These are phyloP conservation scores for Xestia sexstrigata DNA, from an alignment of 2,888 invertebrate genomes.

Conservation along the genomic window DNA sequence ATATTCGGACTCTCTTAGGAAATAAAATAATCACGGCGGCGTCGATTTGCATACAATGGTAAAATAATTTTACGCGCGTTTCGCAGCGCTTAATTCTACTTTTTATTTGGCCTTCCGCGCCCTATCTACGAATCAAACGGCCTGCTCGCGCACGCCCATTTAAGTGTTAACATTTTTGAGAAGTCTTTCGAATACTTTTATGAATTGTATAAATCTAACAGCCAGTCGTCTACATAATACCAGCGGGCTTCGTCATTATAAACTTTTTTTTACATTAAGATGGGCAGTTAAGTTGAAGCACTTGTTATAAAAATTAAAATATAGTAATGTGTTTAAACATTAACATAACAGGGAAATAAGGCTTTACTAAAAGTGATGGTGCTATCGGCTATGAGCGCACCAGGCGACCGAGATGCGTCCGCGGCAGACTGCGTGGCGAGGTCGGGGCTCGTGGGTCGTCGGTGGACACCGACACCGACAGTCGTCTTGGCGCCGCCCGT, in stretches of 20 bases:
- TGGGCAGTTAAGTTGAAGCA: slow-evolving; percentile 14
- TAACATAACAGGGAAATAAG: slow-evolving; percentile 44
- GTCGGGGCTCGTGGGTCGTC: slow-evolving; percentile 64
- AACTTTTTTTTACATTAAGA: slow-evolving; percentile 13
- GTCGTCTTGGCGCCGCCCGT: slow-evolving; percentile 83
- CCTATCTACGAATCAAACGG: slow-evolving; percentile 90
- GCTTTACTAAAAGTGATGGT: slow-evolving; percentile 52
- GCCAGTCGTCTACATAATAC: slow-evolving; percentile 34
- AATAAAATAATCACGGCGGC: slow-evolving; percentile 90
- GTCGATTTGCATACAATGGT: slow-evolving; percentile 91
- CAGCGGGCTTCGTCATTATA: slow-evolving; percentile 31
- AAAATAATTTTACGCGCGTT: slow-evolving; percentile 91
- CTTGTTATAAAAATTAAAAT: slow-evolving; percentile 34
- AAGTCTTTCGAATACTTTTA: slow-evolving; percentile 73
- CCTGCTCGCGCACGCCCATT: slow-evolving; percentile 83
- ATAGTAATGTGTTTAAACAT: slow-evolving; percentile 42
- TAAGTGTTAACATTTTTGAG: slow-evolving; percentile 88
- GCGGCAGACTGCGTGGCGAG: slow-evolving; percentile 86
- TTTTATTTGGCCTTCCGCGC: slow-evolving; percentile 89
- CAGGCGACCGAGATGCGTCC: slow-evolving; percentile 73
- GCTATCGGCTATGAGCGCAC: slow-evolving; percentile 74
- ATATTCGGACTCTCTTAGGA: slow-evolving; percentile 89
- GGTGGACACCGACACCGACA: slow-evolving; percentile 74
- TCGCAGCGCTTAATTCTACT: slow-evolving; percentile 90
- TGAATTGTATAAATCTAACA: slow-evolving; percentile 67